Conservation (phyloP, 2,113 vertebrate species). For the Semicossyphus pulcher region DNA sequence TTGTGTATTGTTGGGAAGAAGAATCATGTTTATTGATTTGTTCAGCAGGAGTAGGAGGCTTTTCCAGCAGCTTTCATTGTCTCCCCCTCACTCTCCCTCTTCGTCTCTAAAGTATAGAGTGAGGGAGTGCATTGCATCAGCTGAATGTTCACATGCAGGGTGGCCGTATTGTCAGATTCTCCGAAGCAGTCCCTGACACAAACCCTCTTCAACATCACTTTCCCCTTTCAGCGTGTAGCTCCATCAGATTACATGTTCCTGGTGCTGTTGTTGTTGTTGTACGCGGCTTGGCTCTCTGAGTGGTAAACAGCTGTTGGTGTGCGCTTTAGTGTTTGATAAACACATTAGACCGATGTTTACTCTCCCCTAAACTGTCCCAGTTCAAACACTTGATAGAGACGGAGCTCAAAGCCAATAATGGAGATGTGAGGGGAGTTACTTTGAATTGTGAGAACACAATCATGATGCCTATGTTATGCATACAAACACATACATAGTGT, state of each 20-base stretch:
- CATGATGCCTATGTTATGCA: background rate
- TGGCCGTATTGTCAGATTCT: constrained; percentile 8
- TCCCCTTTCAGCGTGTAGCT: background rate
- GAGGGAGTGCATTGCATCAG: constrained; percentile 14
- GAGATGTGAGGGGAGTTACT: constrained; percentile 42
- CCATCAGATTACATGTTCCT: constrained; percentile 38
- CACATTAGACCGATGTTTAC: constrained; percentile 87
- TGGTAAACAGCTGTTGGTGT: constrained; percentile 82
- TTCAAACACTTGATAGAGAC: constrained; percentile 77
- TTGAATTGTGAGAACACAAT: constrained; percentile 20
- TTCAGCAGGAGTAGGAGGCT: constrained; percentile 12
- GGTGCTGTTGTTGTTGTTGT: constrained; percentile 59
- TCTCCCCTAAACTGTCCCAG: constrained; percentile 81
- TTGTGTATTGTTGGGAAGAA: background rate
- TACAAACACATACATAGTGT: background rate
- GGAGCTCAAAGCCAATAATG: constrained; percentile 75
- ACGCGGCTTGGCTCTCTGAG: constrained; percentile 44
- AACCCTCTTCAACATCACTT: constrained; percentile 28
- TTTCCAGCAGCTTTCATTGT: constrained; percentile 11
- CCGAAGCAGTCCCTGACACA: background rate
- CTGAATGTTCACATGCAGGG: constrained; percentile 17
- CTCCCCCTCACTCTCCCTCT: constrained; percentile 7
- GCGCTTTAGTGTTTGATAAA: constrained; percentile 82
- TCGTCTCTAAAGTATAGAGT: background rate
- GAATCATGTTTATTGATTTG: constrained; percentile 42